Percentiles rank a stretch among this genome's conserved stretches.
Evolutionary conservation across 2,113 vertebrate species (phyloP).

Genomic region (Syrmaticus mikado): DNA sequence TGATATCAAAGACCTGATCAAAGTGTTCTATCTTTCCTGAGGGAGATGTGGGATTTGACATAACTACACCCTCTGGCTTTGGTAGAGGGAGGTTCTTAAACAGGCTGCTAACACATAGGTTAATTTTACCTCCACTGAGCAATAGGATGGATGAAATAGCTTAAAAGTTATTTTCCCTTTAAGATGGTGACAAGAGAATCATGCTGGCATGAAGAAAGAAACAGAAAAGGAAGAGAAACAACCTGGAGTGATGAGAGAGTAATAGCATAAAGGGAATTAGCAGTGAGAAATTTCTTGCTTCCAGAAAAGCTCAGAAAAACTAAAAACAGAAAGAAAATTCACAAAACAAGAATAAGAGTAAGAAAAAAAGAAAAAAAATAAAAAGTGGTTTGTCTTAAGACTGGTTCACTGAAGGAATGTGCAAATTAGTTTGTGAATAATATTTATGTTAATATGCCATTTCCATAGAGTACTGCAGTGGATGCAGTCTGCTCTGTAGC

Average conservation of each 20-base stretch:
- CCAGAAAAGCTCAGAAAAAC: background rate
- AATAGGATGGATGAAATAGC: background rate
- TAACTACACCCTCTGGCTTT: background rate
- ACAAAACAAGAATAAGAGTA: background rate
- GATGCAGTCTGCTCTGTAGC: background rate
- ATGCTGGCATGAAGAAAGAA: slow-evolving; percentile 19
- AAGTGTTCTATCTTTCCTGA: background rate
- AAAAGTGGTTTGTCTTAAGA: rapidly evolving
- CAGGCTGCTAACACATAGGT: background rate
- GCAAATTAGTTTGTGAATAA: background rate
- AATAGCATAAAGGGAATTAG: background rate
- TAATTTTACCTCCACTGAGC: background rate
- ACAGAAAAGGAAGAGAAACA: slow-evolving; percentile 25
- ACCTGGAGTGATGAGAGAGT: background rate
- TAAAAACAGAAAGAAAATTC: background rate
- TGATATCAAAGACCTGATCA: background rate
- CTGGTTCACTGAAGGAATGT: background rate
- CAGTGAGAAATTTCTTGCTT: background rate
- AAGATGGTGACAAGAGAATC: background rate
- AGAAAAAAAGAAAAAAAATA: background rate
- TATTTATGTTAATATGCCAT: background rate
- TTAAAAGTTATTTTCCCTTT: background rate
- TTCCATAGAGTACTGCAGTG: background rate
- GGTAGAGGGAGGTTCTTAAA: background rate
- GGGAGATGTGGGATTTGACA: background rate